Percentiles rank a stretch among this genome's conserved stretches.
Conservation (phyloP, 2,888 invertebrate species). For the Cartodere bifasciata region DNA sequence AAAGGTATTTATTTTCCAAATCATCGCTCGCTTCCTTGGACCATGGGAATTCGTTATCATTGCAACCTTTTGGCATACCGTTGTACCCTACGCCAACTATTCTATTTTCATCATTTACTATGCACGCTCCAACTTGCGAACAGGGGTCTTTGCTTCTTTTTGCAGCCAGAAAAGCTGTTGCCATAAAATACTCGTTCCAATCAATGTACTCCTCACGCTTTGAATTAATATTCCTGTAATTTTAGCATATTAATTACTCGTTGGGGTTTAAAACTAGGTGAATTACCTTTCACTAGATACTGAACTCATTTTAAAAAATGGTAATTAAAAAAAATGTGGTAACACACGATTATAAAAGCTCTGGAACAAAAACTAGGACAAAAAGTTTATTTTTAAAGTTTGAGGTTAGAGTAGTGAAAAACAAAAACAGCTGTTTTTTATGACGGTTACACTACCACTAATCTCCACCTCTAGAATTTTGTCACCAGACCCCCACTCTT, state of each 20-base stretch:
- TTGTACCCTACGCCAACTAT: constrained; percentile 95
- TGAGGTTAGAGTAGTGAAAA: too few relatives aligned
- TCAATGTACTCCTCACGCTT: constrained; percentile 57
- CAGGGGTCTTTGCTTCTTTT: constrained; percentile 90
- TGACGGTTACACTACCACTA: too few relatives aligned
- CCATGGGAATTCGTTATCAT: constrained; percentile 88
- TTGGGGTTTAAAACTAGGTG: too few relatives aligned
- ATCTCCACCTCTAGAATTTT: too few relatives aligned
- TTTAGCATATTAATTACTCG: background rate
- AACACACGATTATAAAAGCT: too few relatives aligned
- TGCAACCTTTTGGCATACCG: constrained; percentile 87
- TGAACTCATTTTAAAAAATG: too few relatives aligned
- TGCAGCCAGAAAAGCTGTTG: constrained; percentile 76
- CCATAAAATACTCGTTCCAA: constrained; percentile 97
- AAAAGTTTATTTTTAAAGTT: too few relatives aligned
- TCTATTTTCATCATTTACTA: constrained; percentile 74
- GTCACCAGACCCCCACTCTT: too few relatives aligned
- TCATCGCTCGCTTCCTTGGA: constrained; percentile 46
- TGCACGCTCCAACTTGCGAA: constrained; percentile 91
- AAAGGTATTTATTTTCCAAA: constrained; percentile 70
- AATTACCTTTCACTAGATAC: too few relatives aligned
- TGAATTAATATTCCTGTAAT: constrained; percentile 18
- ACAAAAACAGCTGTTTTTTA: too few relatives aligned
- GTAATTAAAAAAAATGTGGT: too few relatives aligned
- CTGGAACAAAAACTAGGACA: too few relatives aligned